Conservation (phyloP, 2,797 vertebrate species). For the Epinephelus coioides region DNA sequence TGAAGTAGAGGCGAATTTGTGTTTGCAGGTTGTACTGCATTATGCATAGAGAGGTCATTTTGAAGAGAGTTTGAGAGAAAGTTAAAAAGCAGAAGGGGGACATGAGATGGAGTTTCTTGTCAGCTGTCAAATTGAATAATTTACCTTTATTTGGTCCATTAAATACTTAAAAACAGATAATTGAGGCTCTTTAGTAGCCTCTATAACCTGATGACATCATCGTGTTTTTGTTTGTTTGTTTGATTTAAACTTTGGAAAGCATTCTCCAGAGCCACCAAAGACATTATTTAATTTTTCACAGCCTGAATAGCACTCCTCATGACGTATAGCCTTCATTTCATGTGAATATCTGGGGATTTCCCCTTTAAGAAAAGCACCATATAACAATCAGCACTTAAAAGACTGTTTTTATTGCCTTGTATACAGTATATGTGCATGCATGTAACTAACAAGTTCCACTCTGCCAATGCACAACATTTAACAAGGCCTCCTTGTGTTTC, state of each 20-base stretch:
- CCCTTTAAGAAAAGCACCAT: background rate
- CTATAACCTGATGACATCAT: background rate
- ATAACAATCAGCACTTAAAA: background rate
- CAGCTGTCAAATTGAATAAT: background rate
- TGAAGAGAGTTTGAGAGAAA: background rate
- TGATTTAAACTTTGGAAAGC: background rate
- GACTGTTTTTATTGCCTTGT: background rate
- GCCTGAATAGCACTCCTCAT: background rate
- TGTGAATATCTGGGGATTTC: background rate
- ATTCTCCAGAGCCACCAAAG: background rate
- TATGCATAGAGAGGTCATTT: background rate
- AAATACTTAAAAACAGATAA: background rate
- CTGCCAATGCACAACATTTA: background rate
- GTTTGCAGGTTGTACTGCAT: background rate
- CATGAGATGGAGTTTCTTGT: background rate
- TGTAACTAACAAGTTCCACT: background rate
- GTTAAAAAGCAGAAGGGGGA: background rate
- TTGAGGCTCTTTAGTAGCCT: background rate
- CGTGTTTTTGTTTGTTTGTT: background rate
- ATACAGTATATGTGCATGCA: background rate
- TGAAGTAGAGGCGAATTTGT: background rate
- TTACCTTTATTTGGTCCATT: background rate
- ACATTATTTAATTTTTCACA: background rate
- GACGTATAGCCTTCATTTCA: background rate
- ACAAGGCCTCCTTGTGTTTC: slow-evolving; percentile 14